Evolutionary conservation across 1,140 invertebrate species (phyloP), one percentile per base, ranked within the genome.

Genomic region (Rhynchophorus ferrugineus): DNA sequence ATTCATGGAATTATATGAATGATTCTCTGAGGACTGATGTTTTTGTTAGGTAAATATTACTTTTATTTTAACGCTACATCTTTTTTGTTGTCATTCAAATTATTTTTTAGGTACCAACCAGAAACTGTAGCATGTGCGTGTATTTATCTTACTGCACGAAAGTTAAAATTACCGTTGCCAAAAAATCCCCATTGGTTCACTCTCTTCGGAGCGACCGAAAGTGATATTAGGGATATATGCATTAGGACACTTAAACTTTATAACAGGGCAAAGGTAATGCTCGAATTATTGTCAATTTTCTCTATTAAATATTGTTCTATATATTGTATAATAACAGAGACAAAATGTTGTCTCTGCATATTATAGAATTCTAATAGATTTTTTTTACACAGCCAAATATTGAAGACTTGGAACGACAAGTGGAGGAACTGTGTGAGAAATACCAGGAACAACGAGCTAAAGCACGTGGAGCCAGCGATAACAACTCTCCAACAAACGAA

Each of bases 1-100:
- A 87, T 67, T 84, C 93, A 9, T 98, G 95, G 94, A 98, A 98
- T 71, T 99, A 98, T 70, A 98, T 99, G 95, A 99, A 99, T 73
- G 97, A 99, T 73, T 93, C 95, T 8, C 74, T 99, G 16, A 75
- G 95, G 22, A 97, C 95, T 0, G 91, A 98, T 72, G 93, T 97
- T 0, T 99, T 99, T 71, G 82, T 99, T 63, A 81, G 93, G 47
- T 95, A 94, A 3, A 39, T 24, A 45, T n/a, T 21, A 2, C 16
- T 2, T 14, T 45, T 3, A 29, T 47, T 1, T 6, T 2, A 29
- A 29, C 24, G 11, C 24, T 11, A 13, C 20, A 1, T 37, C 20
- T 17, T 19, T 11, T 20, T 16, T 18, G 9, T 17, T 16, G 2
- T 3, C 9, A 16, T 41, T 6, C 19, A 41, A 3, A 41, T 41